Evolutionary conservation across 2,797 vertebrate species (phyloP).

Genomic region (Cercopithecus petaurista): DNA sequence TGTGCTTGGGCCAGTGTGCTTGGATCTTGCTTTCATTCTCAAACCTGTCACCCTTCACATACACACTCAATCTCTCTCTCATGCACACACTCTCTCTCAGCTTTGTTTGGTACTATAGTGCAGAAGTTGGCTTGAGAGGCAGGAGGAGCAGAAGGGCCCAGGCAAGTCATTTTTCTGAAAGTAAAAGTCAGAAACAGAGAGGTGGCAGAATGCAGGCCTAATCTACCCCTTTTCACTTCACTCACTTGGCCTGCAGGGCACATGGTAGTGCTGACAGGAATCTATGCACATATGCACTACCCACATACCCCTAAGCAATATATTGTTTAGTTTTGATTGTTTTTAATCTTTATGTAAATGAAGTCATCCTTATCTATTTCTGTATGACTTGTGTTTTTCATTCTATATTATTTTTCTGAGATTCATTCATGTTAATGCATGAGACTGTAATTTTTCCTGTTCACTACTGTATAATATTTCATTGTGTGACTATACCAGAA

Average conservation of each 20-base stretch:
- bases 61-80: rapidly evolving
- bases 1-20: background rate
- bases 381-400: background rate
- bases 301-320: background rate
- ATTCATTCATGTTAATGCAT: background rate
- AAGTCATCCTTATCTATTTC: background rate
- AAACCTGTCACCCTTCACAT: background rate
- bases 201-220: background rate
- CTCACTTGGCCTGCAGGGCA: background rate
- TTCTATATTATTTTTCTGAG: background rate
- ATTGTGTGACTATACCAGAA: background rate
- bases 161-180: background rate
- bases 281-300: background rate
- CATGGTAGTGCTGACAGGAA: background rate
- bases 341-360: background rate
- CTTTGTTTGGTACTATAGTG: background rate
- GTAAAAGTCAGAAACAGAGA: background rate
- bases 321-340: background rate
- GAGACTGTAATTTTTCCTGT: background rate
- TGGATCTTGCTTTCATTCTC: background rate
- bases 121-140: background rate
- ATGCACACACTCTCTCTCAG: background rate
- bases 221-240: no score
- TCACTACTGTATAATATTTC: background rate
- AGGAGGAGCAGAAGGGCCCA: background rate